Evolutionary conservation across 1,140 invertebrate species (phyloP), one percentile per base, ranked within the genome.

Genomic region (Zaprionus nigranus): DNA sequence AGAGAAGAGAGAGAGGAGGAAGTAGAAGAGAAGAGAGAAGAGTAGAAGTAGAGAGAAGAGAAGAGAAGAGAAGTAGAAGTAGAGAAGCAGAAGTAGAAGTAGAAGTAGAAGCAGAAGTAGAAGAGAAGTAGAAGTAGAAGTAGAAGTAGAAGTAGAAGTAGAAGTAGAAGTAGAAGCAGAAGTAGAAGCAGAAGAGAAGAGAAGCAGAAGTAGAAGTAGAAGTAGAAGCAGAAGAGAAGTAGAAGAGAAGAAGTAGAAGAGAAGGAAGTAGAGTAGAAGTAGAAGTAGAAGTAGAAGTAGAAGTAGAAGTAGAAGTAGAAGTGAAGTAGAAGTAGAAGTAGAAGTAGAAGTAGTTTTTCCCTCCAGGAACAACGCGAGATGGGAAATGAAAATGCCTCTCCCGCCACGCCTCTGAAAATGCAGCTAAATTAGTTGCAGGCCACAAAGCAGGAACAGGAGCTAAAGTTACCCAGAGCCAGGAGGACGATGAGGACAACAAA

Each of bases 351-450:
- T 49, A 17, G 17, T n/a, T 15, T 49, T 49, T 22, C 3, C 12
- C 12, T 51, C 4, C 3, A 13, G 46, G 12, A 36, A 4, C 13
- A 28, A 5, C n/a, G 11, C 62, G 15, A 6, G 56, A 2, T 17
- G 43, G 56, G 66, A 82, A 87, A 87, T 86, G 82, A 79, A 83
- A 66, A 80, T 70, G 80, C 80, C 76, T 38, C 71, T 56, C 17
- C 43, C 13, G 17, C 20, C 46, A 20, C 17, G n/a, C 46, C 11
- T 11, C 46, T 70, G 79, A 65, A 76, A 87, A 75, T 73, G 78
- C 78, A 68, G 85, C 78, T 84, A 87, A 87, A 88, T 87, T 87
- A 87, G 84, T 78, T 87, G 81, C 78, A 79, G 81, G 65, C 78
- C 81, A 75, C 84, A 78, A 75, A 73, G 62, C 71, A 68, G 78